These are phyloP conservation scores for Metaphire vulgaris DNA, from an alignment of 1,140 invertebrate genomes.

Conservation along the genomic window DNA sequence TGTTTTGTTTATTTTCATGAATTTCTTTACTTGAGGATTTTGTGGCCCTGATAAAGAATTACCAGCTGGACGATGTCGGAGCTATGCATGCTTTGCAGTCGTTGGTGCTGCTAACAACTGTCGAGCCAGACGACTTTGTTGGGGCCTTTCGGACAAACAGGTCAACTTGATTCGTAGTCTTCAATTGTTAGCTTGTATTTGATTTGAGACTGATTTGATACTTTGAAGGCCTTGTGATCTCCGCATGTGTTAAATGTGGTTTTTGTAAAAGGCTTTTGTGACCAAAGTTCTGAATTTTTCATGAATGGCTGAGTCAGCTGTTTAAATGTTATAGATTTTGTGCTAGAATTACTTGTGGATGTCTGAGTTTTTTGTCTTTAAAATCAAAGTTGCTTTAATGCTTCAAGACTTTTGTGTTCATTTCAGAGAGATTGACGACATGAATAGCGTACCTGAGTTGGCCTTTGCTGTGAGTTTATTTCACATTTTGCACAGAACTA, in stretches of 20 bases:
- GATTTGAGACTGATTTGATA: no score
- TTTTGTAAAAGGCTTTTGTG: no score
- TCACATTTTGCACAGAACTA: background rate
- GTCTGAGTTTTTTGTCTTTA: no score
- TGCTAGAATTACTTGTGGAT: no score
- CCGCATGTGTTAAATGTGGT: no score
- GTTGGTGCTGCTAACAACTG: slow-evolving; percentile 54
- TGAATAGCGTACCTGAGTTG: slow-evolving; percentile 5
- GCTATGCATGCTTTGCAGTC: slow-evolving; percentile 53
- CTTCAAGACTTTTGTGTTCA: background rate
- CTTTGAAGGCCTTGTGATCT: no score
- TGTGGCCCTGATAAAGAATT: slow-evolving; percentile 51
- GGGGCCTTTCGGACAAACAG: slow-evolving; percentile 31
- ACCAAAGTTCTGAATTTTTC: no score
- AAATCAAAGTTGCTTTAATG: no score
- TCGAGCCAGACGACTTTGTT: slow-evolving; percentile 48
- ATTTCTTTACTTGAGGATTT: slow-evolving; percentile 46
- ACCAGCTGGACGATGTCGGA: slow-evolving; percentile 53
- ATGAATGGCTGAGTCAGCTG: no score
- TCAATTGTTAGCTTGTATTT: no score
- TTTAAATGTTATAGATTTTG: no score
- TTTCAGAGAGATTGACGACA: background rate
- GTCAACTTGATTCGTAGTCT: background rate
- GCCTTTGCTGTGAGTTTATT: slow-evolving; percentile 9
- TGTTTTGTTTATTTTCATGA: no score